Conservation (phyloP, 2,797 vertebrate genomes). For the Hyperoplus lanceolatus region DNA sequence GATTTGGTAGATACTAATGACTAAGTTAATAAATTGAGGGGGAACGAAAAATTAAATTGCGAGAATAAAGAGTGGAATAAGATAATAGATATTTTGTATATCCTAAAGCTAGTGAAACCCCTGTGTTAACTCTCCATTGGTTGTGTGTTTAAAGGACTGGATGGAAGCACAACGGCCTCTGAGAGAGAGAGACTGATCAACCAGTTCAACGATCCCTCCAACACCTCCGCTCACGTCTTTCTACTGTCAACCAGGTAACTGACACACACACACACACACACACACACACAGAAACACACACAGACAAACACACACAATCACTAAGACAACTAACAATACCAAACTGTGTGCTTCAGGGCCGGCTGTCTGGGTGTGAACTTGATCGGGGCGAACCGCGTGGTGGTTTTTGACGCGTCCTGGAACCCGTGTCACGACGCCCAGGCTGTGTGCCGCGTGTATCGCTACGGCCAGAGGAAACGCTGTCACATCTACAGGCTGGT, state of each 20-base stretch:
- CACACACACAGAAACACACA: no score
- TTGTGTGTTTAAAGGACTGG: constrained; percentile 87
- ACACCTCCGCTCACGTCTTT: constrained; percentile 92
- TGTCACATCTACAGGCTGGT: constrained; percentile 97
- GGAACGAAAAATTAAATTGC: neutral
- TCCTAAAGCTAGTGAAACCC: neutral
- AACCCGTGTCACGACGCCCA: constrained; percentile 98
- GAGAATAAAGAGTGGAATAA: no score
- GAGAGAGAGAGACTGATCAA: constrained; percentile 97
- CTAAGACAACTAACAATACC: no score
- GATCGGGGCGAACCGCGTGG: constrained; percentile 96
- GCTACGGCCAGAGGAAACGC: constrained; percentile 95
- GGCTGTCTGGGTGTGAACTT: constrained; percentile 97
- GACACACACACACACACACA: neutral
- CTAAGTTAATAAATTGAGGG: neutral
- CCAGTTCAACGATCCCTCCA: constrained; percentile 96
- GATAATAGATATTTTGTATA: neutral
- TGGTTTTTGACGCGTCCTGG: constrained; percentile 98
- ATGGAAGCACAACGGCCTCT: constrained; percentile 95
- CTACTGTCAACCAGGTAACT: constrained; percentile 95
- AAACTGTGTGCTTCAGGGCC: constrained; percentile 78
- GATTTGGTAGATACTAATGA: neutral
- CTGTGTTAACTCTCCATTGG: constrained; percentile 3
- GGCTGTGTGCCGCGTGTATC: constrained; percentile 96
- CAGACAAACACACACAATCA: no score